Base-by-base conservation (phyloP, 2,888 invertebrate genomes). In the Micoletzkya japonica region DNA sequence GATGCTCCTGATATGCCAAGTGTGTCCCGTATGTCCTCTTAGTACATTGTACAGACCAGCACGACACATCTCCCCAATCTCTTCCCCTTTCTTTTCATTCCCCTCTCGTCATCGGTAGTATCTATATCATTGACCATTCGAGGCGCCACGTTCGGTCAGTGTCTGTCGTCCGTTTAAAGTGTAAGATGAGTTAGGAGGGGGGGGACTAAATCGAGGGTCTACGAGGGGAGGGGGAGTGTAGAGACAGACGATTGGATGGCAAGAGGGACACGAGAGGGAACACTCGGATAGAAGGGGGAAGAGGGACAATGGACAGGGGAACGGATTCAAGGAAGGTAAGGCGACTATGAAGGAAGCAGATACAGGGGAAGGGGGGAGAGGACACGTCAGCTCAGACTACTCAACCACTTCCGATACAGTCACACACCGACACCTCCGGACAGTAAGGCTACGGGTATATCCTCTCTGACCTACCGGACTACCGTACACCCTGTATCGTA, bases 361-460 rank as follows among this genome's bases (percentile, higher is more conserved):
- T n/a, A n/a, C n/a, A n/a, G n/a, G n/a, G n/a, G n/a, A n/a, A n/a
- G n/a, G n/a, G n/a, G n/a, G n/a, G n/a, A n/a, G n/a, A n/a, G n/a
- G n/a, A n/a, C n/a, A n/a, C n/a, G n/a, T n/a, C n/a, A n/a, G n/a
- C n/a, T n/a, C n/a, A n/a, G n/a, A n/a, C n/a, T n/a, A n/a, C n/a
- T n/a, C n/a, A n/a, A n/a, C n/a, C n/a, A 36, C 52, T 2, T 64
- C 37, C 52, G 64, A 61, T 50, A 44, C 44, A 44, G 34, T 3
- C 14, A 32, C 54, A 36, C 64, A 36, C 37, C 54, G 37, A 54
- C 50, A 37, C 64, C 20, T 66, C 54, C 28, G 64, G 64, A 34
- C 54, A 54, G 64, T 66, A 66, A 54, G 64, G 64, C 64, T 66
- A 66, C 64, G 64, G 64, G 64, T 66, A 37, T 66, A 66, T 32